Conservation (phyloP, 2,113 vertebrate genomes). For the Picathartes gymnocephalus region DNA sequence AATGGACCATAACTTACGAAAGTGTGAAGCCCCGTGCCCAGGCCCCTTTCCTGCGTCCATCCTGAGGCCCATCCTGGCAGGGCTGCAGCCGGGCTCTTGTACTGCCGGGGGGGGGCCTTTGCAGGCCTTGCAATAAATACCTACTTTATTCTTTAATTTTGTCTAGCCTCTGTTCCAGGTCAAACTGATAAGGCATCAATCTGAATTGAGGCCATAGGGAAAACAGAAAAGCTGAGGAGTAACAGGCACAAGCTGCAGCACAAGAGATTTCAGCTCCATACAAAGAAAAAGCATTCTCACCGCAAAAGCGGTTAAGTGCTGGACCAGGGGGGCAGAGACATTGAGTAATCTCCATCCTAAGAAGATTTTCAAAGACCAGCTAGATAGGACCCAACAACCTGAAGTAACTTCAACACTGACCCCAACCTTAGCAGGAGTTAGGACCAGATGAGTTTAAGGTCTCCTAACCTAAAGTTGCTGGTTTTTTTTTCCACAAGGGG, state of each 20-base stretch:
- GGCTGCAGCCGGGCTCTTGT: too few species aligned
- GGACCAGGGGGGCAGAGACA: neutral
- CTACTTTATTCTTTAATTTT: too few species aligned
- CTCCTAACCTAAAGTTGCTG: neutral
- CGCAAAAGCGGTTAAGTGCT: neutral
- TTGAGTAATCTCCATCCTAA: neutral
- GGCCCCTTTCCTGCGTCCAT: too few species aligned
- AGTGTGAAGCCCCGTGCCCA: too few species aligned
- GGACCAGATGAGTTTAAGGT: neutral
- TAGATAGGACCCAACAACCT: neutral
- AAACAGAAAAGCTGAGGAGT: neutral
- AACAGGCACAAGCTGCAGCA: neutral
- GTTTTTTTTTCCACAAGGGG: neutral
- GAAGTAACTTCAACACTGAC: neutral
- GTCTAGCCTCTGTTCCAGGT: too few species aligned
- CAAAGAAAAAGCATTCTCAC: neutral
- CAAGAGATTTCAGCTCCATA: neutral
- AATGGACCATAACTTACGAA: too few species aligned
- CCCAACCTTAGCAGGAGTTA: neutral
- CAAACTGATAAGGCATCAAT: too few species aligned
- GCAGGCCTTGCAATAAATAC: too few species aligned
- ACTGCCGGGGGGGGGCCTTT: too few species aligned
- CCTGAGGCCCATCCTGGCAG: too few species aligned
- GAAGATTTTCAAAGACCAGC: neutral
- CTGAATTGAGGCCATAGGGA: neutral